Conservation (phyloP, 2,888 invertebrate genomes). For the Cryptocephalus moraei region DNA sequence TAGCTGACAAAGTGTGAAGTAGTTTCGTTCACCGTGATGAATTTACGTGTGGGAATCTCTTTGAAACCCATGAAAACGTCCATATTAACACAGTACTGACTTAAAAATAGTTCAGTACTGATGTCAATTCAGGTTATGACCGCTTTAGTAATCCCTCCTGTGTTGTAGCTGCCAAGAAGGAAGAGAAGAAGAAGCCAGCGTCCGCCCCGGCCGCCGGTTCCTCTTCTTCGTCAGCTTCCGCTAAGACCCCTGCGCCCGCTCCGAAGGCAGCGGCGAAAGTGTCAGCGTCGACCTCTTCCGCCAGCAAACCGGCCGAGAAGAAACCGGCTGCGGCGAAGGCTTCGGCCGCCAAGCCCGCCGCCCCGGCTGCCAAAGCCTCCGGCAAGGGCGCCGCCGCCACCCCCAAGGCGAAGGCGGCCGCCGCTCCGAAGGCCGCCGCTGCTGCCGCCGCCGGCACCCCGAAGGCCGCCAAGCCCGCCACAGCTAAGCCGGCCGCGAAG, state of each 20-base stretch:
- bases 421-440: constrained; percentile 26
- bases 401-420: constrained; percentile 32
- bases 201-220: constrained; percentile 27
- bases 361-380: constrained; percentile 11
- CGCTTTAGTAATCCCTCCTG: constrained; percentile 2
- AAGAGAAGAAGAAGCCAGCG: constrained; percentile 42
- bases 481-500: constrained; percentile 24
- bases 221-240: constrained; percentile 30
- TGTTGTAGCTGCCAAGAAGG: constrained; percentile 40
- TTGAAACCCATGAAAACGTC: constrained; percentile 35
- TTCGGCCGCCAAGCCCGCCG: constrained; percentile 18
- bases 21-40: constrained; percentile 34
- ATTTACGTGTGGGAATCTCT: constrained; percentile 46
- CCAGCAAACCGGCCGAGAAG: constrained; percentile 18
- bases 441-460: constrained; percentile 11
- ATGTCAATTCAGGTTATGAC: constrained; percentile 3
- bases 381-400: constrained; percentile 27
- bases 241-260: constrained; percentile 31
- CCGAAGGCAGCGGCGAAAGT: constrained; percentile 30
- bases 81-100: constrained; percentile 19
- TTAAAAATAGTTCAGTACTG: not conserved
- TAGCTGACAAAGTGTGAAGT: constrained; percentile 9
- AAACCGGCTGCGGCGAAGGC: constrained; percentile 16
- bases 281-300: constrained; percentile 34
- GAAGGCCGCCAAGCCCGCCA: constrained; percentile 16